phyloP scores from a whole-genome alignment of 2,888 invertebrate genomes.

The Synergus japonicus region DNA sequence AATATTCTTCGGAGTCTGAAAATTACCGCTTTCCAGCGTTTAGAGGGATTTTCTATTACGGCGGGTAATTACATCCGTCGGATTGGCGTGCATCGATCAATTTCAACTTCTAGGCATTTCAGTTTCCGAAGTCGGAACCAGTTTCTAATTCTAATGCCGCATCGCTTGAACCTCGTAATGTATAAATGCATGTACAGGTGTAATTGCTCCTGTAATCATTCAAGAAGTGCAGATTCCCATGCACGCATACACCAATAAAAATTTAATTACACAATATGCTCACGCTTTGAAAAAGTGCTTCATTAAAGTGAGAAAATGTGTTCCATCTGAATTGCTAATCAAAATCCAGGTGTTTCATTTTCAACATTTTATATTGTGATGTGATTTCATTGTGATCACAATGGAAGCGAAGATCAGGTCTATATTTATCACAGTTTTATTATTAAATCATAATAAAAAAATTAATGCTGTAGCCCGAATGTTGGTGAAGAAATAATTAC shows the following conservation, averaged over 20 bases:
- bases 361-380: not conserved
- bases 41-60: constrained; percentile 30
- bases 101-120: constrained; percentile 4
- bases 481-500: not conserved
- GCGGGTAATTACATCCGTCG: constrained; percentile 8
- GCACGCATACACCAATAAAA: constrained; percentile 24
- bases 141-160: constrained; percentile 36
- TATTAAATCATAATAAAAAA: too few species aligned
- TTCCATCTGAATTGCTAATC: not conserved
- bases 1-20: not conserved
- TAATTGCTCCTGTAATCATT: constrained; percentile 63
- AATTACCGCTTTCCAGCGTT: constrained; percentile 11
- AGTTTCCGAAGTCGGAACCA: constrained; percentile 21
- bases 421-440: too few species aligned
- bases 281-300: not conserved
- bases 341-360: not conserved
- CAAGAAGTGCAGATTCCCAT: constrained; percentile 47
- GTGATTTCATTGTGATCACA: not conserved
- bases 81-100: constrained; percentile 39
- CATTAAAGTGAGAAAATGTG: not conserved
- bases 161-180: not conserved
- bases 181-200: constrained; percentile 49
- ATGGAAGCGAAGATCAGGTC: too few species aligned
- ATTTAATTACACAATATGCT: constrained; percentile 10
- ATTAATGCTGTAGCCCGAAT: too few species aligned